Base-by-base conservation (phyloP, 1,140 invertebrate species). In the Danaus plexippus region DNA sequence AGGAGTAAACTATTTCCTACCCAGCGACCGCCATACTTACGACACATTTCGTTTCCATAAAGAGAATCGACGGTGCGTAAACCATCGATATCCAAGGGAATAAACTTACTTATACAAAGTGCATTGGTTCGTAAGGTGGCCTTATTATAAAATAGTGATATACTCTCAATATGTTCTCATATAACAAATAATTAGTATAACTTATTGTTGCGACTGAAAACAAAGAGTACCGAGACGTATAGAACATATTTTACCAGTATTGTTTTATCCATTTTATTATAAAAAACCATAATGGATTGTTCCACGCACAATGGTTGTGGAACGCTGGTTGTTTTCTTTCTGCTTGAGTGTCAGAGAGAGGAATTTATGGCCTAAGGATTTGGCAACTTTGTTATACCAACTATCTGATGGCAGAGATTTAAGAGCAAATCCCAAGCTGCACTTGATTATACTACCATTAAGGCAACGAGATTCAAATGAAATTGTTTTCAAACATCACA, bases 31-130 rank as follows among this genome's bases (percentile, higher is more conserved):
- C 52, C 61, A 66, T 64, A 66, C 61, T 69, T 74, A 75, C 67
- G 67, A 69, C 66, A 67, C 69, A 67, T 59, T 59, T 73, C 62
- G 69, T 72, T 72, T 65, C 59, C 65, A 80, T 77, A 76, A 77
- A 67, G 59, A 61, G 66, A 76, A 67, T 53, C 67, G 77, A 80
- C 75, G 73, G 71, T 47, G 66, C 73, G 75, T 80, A 62, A 77
- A 77, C 61, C 60, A 59, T 66, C 59, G 59, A 63, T 67, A 66
- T 66, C 66, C 59, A 62, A 60, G 64, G 63, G 65, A 70, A 72
- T 69, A 69, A 71, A 65, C 58, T 66, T 63, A 69, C 59, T 55
- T 55, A 66, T 56, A 65, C 46, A 56, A 56, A 57, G 47, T 54
- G 54, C 47, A 48, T 44, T 52, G 40, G 50, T 57, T 54, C 43